Percentiles rank a stretch among this genome's conserved stretches.
Evolutionary conservation across 2,113 vertebrate species (phyloP).

Genomic region (Odocoileus virginianus): DNA sequence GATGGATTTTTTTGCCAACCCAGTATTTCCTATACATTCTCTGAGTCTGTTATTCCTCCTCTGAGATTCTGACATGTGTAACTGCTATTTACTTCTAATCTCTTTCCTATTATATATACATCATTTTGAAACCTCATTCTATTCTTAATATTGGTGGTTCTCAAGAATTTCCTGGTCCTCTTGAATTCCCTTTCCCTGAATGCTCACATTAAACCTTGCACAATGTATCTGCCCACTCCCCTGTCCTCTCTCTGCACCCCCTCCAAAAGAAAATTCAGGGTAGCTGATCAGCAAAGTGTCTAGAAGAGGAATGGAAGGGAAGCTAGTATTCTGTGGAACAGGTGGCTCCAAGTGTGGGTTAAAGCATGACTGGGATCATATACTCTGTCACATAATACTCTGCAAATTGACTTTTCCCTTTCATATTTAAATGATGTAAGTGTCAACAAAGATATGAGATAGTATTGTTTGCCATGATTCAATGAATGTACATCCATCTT

Average conservation of each 20-base stretch:
- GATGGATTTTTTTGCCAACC: not conserved
- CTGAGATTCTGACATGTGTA: constrained; percentile 6
- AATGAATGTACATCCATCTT: not conserved
- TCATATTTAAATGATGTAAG: not conserved
- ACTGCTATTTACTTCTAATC: not conserved
- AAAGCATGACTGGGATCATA: not conserved
- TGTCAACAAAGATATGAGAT: not conserved
- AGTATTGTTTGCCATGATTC: not conserved
- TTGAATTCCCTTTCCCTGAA: not conserved
- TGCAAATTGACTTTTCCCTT: not conserved
- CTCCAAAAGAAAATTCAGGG: not conserved
- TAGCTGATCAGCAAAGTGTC: not conserved
- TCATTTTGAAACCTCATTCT: not conserved
- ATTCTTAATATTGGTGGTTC: not conserved
- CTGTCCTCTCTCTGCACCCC: too few relatives aligned
- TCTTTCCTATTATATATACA: not conserved
- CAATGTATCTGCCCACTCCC: not conserved
- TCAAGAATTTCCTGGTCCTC: constrained; percentile 2
- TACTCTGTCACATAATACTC: not conserved
- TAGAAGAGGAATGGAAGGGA: not conserved
- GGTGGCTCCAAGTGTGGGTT: not conserved
- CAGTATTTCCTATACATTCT: not conserved
- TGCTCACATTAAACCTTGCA: not conserved
- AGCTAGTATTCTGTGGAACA: not conserved
- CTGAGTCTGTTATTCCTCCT: not conserved